A percentile compares a stretch with the other conserved stretches of the same genome.
Evolutionary conservation across 2,113 vertebrate genomes (phyloP).

Genomic region (Labrus mixtus): DNA sequence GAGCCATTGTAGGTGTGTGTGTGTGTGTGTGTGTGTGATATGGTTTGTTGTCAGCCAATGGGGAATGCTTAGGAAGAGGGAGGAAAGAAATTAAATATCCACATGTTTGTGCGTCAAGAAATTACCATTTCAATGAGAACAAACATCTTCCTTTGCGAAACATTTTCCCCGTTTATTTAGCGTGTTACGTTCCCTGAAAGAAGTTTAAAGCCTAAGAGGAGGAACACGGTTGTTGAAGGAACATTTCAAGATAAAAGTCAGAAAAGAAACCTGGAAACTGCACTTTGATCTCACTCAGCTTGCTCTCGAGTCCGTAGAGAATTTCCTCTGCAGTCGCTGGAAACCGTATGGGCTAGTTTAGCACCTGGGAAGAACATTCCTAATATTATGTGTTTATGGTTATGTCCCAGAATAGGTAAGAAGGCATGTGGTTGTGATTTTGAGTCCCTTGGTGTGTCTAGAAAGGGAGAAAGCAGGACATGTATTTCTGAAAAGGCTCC

Average conservation of each 20-base stretch:
- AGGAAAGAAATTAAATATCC: constrained; percentile 58
- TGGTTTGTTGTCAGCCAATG: constrained; percentile 42
- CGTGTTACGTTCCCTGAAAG: constrained; percentile 22
- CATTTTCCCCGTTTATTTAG: not conserved
- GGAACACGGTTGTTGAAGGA: constrained; percentile 10
- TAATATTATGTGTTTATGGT: constrained; percentile 80
- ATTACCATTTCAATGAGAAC: constrained; percentile 22
- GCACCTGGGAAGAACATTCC: constrained; percentile 76
- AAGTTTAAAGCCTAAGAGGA: constrained; percentile 11
- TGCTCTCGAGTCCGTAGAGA: constrained; percentile 6
- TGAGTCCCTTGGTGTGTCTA: constrained; percentile 49
- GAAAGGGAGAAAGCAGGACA: constrained; percentile 40
- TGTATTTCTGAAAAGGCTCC: constrained; percentile 59
- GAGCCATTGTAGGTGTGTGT: constrained; percentile 35
- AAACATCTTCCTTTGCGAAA: constrained; percentile 7
- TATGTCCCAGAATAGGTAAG: constrained; percentile 69
- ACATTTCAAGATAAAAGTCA: not conserved
- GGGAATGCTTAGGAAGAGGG: constrained; percentile 56
- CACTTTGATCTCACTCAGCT: constrained; percentile 47
- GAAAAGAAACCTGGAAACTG: constrained; percentile 5
- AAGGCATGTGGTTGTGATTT: constrained; percentile 79
- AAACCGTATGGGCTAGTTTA: constrained; percentile 68
- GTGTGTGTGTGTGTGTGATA: constrained; percentile 34
- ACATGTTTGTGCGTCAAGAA: constrained; percentile 11
- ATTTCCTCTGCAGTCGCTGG: constrained; percentile 45